Percentiles rank a stretch among this genome's conserved stretches.
Conservation (phyloP, 2,113 vertebrate species). For the Larimichthys polyactis region DNA sequence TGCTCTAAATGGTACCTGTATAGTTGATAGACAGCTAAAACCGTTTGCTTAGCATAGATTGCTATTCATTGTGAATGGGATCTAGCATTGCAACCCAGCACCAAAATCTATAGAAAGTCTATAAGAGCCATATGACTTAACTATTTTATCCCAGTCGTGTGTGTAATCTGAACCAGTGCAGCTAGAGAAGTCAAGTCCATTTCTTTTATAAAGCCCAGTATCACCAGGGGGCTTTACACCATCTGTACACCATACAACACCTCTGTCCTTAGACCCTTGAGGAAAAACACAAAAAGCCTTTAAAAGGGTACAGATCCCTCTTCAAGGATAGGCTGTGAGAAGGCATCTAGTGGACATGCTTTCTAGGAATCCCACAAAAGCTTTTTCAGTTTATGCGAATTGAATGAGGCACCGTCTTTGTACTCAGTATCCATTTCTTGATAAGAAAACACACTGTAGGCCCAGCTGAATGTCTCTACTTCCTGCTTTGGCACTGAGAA, state of each 20-base stretch:
- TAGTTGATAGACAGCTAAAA: neutral
- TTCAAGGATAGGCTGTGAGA: no score
- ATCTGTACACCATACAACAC: neutral
- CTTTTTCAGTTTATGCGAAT: no score
- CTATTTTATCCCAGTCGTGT: neutral
- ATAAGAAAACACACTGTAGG: neutral
- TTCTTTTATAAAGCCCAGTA: neutral
- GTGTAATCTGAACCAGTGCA: neutral
- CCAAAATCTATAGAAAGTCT: neutral
- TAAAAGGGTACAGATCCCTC: no score
- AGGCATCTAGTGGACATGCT: no score
- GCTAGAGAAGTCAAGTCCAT: neutral
- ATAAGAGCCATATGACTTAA: neutral
- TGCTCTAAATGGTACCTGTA: neutral
- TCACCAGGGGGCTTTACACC: no score
- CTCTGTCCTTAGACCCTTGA: neutral
- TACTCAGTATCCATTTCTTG: neutral
- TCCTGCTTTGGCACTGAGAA: neutral
- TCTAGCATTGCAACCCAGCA: neutral
- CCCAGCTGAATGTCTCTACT: neutral
- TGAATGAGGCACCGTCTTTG: neutral
- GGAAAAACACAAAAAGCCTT: no score
- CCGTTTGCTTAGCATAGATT: neutral
- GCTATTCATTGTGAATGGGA: neutral
- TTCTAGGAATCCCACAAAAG: no score